Evolutionary conservation across 2,113 vertebrate genomes (phyloP).

Genomic region (Dipodomys ordii): DNA sequence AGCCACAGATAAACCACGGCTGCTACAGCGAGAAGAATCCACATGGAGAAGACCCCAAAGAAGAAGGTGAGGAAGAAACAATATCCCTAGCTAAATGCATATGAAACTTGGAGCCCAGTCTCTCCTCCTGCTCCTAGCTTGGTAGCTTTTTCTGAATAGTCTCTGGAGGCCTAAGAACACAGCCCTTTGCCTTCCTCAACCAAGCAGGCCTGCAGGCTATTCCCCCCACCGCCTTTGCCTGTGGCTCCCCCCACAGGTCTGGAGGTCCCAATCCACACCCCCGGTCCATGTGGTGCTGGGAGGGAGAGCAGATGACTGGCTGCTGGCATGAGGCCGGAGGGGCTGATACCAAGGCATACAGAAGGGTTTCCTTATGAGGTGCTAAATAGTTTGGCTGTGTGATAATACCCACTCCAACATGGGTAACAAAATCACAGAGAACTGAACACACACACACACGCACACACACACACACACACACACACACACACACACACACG

Average conservation of each 20-base stretch:
- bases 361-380: neutral
- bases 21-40: neutral
- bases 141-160: neutral
- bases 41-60: neutral
- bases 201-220: neutral
- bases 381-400: neutral
- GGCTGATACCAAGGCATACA: neutral
- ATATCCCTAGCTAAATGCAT: neutral
- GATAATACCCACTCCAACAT: neutral
- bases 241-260: neutral
- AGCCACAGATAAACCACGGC: neutral
- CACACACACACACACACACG: too few relatives aligned
- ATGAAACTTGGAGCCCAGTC: neutral
- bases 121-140: neutral
- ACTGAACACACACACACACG: neutral
- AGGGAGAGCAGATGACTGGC: neutral
- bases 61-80: too few relatives aligned
- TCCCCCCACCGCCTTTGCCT: neutral
- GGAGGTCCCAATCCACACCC: neutral
- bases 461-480: too few relatives aligned
- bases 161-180: neutral
- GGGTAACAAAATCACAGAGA: neutral
- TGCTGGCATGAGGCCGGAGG: neutral
- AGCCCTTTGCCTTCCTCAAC: neutral
- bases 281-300: neutral